A percentile compares a stretch with the other conserved stretches of the same genome.
Evolutionary conservation across 1,140 invertebrate genomes (phyloP).

Genomic region (Macrocentrus cingulum): DNA sequence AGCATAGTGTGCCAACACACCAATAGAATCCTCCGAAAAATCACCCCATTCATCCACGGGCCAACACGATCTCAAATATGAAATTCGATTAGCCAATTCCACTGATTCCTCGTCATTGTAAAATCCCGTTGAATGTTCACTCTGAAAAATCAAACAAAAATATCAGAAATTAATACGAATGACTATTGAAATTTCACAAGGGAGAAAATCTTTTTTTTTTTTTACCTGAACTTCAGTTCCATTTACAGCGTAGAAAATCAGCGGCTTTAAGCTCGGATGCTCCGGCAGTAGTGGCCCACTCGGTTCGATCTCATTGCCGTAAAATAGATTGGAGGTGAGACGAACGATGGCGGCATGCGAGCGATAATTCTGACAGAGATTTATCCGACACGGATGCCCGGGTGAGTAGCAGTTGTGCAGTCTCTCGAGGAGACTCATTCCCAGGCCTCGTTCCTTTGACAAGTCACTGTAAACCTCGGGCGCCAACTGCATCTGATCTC

Average conservation of each 20-base stretch:
- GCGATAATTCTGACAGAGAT: conserved; percentile 84
- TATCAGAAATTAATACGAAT: conserved; percentile 1
- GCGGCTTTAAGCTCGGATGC: conserved; percentile 71
- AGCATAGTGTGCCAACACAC: conserved; percentile 83
- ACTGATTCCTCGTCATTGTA: conserved; percentile 84
- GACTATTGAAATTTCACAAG: conserved; percentile 14
- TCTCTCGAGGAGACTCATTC: conserved; percentile 78
- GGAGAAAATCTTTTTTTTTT: too few relatives aligned
- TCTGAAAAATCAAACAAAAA: conserved; percentile 51
- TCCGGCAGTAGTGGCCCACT: conserved; percentile 66
- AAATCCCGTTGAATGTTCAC: conserved; percentile 81
- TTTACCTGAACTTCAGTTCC: conserved; percentile 73
- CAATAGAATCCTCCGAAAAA: conserved; percentile 74
- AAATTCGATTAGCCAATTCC: conserved; percentile 75
- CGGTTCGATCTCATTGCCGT: conserved; percentile 75
- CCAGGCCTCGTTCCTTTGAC: conserved; percentile 75
- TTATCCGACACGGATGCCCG: conserved; percentile 76
- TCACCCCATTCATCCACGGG: conserved; percentile 71
- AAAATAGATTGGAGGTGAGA: conserved; percentile 82
- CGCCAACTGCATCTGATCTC: conserved; percentile 86
- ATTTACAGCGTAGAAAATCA: conserved; percentile 81
- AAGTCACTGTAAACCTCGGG: conserved; percentile 82
- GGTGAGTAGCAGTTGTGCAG: conserved; percentile 78
- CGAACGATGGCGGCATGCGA: conserved; percentile 81
- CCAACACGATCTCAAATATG: conserved; percentile 72